Percentiles rank a stretch among this genome's conserved stretches.
Conservation (phyloP, 2,113 vertebrate genomes). For the Scomber japonicus region DNA sequence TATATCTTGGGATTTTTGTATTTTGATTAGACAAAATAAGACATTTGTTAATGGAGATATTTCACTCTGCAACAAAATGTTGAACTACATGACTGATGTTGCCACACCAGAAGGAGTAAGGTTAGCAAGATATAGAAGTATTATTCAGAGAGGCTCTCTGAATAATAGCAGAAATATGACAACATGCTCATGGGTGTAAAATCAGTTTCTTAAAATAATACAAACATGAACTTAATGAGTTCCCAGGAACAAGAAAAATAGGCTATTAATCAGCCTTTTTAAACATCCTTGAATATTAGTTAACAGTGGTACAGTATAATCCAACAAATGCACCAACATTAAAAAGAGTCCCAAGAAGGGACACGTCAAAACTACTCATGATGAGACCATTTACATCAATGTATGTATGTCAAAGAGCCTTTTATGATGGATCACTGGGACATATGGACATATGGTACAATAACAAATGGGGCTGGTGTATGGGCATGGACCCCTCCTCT, state of each 20-base stretch:
- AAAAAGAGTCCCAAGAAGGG: neutral
- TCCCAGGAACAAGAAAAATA: neutral
- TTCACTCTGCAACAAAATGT: neutral
- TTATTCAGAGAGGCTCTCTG: neutral
- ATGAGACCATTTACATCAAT: neutral
- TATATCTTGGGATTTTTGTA: too few relatives aligned
- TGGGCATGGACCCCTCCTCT: conserved; percentile 4
- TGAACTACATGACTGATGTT: neutral
- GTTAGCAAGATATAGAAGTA: conserved; percentile 29
- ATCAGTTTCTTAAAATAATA: conserved; percentile 10
- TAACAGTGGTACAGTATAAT: too few relatives aligned
- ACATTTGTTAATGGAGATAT: neutral
- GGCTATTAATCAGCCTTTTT: too few relatives aligned
- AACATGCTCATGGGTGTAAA: neutral
- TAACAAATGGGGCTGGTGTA: conserved; percentile 1
- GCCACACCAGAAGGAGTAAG: neutral
- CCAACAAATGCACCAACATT: too few relatives aligned
- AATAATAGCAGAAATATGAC: conserved; percentile 8
- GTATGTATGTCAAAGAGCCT: neutral
- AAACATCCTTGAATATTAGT: neutral
- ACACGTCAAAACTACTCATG: neutral
- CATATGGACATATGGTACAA: conserved; percentile 22
- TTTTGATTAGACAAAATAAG: too few relatives aligned
- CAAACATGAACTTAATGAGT: neutral
- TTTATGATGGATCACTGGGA: neutral